Evolutionary conservation across 2,113 vertebrate genomes (phyloP), one percentile per base, ranked within the genome.

Genomic region (Antennarius striatus): DNA sequence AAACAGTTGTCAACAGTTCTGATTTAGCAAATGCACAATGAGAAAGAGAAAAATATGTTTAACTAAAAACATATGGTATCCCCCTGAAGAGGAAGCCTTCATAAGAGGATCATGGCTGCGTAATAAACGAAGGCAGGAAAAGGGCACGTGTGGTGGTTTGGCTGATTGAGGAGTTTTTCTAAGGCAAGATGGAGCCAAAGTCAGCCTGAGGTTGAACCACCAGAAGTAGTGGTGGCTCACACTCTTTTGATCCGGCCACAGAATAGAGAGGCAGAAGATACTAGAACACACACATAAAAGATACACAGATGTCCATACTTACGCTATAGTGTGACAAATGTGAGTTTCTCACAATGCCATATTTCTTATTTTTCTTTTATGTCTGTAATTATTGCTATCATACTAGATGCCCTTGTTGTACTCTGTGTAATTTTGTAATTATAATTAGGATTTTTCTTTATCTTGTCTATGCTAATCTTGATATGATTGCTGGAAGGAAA

Each of bases 61-160:
- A 98, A 99, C 93, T 94, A 92, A 93, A 96, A 97, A 95, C 97
- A 99, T 95, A 98, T 97, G 96, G 93, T 92, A 92, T 90, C 91
- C 86, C 89, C 91, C 92, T 95, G 93, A 91, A 95, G 93, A 95
- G 94, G 86, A 91, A 89, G 85, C 77, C 85, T 90, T 76, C 79
- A 65, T 90, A 86, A 90, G 86, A 90, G 85, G 86, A 90, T 89
- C 86, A 87, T 82, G 88, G 88, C 80, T 79, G 72, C 68, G 79
- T 89, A 89, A 90, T 90, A 91, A 88, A 88, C 68, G 64, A 68
- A 90, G 87, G 87, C 85, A 87, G 87, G 82, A 86, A 90, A 77
- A 89, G 88, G 91, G 91, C 91, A 92, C 87, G 86, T 89, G 87
- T 90, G 91, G 89, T 56, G 77, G 90, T 91, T 91, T 90, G 83